These are phyloP conservation scores for Cheilinus undulatus DNA, from an alignment of 2,113 vertebrate genomes.

Conservation along the genomic window DNA sequence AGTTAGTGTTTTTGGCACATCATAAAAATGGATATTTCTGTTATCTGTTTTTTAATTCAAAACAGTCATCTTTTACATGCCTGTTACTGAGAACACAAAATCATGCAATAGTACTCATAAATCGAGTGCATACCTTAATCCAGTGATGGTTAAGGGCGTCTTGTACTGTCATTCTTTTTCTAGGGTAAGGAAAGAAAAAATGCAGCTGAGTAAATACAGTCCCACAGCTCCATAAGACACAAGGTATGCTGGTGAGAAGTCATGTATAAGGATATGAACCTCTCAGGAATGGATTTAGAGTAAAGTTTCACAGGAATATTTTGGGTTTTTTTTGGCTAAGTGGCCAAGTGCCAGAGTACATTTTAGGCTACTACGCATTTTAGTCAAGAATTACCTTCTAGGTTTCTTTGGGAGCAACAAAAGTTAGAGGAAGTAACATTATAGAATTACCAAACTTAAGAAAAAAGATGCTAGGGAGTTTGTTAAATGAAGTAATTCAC, in stretches of 20 bases:
- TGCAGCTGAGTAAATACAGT: conserved; percentile 56
- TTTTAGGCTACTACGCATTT: no score
- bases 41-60: no score
- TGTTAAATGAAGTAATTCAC: no score
- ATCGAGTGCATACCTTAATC: conserved; percentile 89
- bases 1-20: conserved; percentile 12
- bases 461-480: no score
- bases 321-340: no score
- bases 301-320: conserved; percentile 36
- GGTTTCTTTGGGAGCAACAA: no score
- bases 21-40: not conserved
- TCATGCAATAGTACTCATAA: conserved; percentile 47
- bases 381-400: no score
- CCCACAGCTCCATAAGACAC: conserved; percentile 1
- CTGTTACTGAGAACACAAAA: conserved; percentile 18
- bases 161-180: conserved; percentile 93
- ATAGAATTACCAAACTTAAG: no score
- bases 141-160: conserved; percentile 93
- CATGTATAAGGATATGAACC: not conserved
- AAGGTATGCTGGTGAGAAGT: not conserved
- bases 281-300: conserved; percentile 21
- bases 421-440: no score
- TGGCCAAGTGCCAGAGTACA: no score
- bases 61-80: not conserved
- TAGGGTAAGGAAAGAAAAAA: conserved; percentile 70